Evolutionary conservation across 2,113 vertebrate genomes (phyloP).

Genomic region (Catagonus wagneri): DNA sequence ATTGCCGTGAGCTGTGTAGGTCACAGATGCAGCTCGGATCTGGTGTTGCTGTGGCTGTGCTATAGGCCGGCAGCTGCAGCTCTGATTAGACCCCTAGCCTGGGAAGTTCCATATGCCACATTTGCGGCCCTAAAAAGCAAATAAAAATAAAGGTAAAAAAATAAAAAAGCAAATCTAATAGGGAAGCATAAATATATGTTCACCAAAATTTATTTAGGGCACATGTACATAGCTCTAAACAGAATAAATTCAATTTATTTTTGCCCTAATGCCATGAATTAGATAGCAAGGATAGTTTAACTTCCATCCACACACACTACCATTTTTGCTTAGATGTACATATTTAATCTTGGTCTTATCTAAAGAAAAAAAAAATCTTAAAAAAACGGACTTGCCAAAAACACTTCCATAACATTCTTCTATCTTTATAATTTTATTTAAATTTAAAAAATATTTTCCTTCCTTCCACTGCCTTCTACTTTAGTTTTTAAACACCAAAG

Average conservation of each 20-base stretch:
- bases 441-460: not conserved
- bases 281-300: not conserved
- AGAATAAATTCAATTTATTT: conserved; percentile 12
- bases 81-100: no score
- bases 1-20: no score
- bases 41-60: no score
- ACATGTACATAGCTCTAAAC: not conserved
- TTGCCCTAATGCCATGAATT: not conserved
- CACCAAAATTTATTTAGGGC: not conserved
- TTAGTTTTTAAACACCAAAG: not conserved
- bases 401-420: not conserved
- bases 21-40: no score
- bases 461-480: not conserved
- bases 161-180: not conserved
- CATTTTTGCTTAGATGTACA: not conserved
- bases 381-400: not conserved
- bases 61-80: no score
- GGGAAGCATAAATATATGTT: not conserved
- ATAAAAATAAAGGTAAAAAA: no score
- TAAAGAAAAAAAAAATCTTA: not conserved
- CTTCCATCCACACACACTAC: not conserved
- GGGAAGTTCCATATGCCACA: no score
- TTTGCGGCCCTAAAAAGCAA: no score
- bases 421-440: not conserved
- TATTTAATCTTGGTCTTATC: not conserved